Evolutionary conservation across 2,888 invertebrate genomes (phyloP), one percentile per base, ranked within the genome.

Genomic region (Drosophila hamatofila): DNA sequence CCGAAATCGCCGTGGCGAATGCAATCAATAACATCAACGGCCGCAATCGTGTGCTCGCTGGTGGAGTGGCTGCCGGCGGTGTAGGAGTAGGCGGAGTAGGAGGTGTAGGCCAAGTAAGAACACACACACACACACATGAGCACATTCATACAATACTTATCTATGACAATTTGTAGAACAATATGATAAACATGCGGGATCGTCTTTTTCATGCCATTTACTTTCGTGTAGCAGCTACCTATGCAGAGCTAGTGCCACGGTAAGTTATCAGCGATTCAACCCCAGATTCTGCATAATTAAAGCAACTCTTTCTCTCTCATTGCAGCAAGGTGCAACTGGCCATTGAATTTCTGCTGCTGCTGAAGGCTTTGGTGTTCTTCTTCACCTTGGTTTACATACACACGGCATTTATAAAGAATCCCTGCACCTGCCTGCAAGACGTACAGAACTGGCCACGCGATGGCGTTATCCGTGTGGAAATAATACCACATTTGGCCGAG

Each of bases 311-410:
- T 11, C 6, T 14, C 23, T 48, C 6, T 7, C 0, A 18, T 69
- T 82, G 4, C 67, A 93, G 92, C 64, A 87, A 91, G 27, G 75
- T 92, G 30, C 90, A 91, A 74, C 64, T 91, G 37, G 84, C 90
- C 39, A 80, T 93, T 60, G 92, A 92, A 65, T 87, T 90, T 46
- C 88, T 92, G 79, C 89, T 93, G 64, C 80, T 91, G 65, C 92
- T 94, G 21, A 94, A 96, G 95, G 97, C 97, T 4, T 93, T 97
- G 78, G 91, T 96, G 60, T 97, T 98, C 60, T 96, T 99, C 93
- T 97, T 97, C 91, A 96, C 98, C 56, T 94, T 99, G 87, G 96
- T 97, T 54, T 99, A 99, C 92, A 98, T 99, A 90, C 99, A 99
- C 92, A 95, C 97, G 92, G 96, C 97, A 74, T 98, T 99, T 93